Evolutionary conservation across 2,113 vertebrate species (phyloP).

Genomic region (Excalfactoria chinensis): DNA sequence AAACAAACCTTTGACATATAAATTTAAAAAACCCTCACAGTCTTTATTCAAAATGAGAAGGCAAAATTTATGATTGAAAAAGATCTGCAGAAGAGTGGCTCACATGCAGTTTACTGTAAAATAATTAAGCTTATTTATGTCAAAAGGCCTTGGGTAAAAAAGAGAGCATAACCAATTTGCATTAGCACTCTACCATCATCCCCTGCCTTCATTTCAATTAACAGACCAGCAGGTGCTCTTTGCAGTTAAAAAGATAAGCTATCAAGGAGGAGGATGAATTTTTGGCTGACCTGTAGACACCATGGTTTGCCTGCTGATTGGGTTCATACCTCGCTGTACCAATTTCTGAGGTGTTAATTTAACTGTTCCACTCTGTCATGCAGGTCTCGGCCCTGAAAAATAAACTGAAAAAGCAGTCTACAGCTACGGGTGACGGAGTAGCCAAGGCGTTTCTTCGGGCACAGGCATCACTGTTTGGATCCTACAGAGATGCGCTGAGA

Average conservation of each 20-base stretch:
- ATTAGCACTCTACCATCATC: conserved; percentile 78
- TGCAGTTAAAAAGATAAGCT: conserved; percentile 86
- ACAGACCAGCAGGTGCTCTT: conserved; percentile 93
- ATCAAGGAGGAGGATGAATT: conserved; percentile 79
- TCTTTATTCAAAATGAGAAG: conserved; percentile 72
- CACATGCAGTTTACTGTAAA: conserved; percentile 76
- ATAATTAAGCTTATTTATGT: conserved; percentile 95
- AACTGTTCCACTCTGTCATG: conserved; percentile 84
- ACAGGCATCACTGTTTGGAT: conserved; percentile 94
- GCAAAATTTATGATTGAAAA: conserved; percentile 68
- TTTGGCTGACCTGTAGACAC: conserved; percentile 90
- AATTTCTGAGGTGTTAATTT: conserved; percentile 98
- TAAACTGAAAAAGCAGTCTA: conserved; percentile 99
- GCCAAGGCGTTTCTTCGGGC: conserved; percentile 91
- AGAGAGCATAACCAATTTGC: conserved; percentile 81
- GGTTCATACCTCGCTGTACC: conserved; percentile 86
- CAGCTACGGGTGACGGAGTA: conserved; percentile 93
- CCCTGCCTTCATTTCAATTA: conserved; percentile 91
- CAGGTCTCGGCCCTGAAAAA: conserved; percentile 96
- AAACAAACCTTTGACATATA: conserved; percentile 26
- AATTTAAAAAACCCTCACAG: not conserved
- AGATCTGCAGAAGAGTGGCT: conserved; percentile 59
- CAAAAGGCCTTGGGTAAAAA: conserved; percentile 82
- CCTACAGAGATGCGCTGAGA: conserved; percentile 95
- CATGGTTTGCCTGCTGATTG: conserved; percentile 90